Percentiles rank a stretch among this genome's conserved stretches.
phyloP scores from a whole-genome alignment of 2,113 vertebrate genomes.

The cattle (Bos taurus) region DNA sequence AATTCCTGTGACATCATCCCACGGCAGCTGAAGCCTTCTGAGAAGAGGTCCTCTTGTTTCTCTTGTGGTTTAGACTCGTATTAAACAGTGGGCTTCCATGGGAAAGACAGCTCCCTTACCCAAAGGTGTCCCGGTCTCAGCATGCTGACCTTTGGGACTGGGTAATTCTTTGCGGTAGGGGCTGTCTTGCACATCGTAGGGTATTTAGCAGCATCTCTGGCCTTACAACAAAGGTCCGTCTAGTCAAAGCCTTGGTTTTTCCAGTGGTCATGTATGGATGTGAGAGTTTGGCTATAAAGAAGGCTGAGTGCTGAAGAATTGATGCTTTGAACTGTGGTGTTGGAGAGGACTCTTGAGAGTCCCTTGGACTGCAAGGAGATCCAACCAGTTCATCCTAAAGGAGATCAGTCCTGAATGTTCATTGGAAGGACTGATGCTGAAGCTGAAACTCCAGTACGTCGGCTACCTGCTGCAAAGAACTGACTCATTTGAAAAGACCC shows the following conservation, averaged over 20 bases:
- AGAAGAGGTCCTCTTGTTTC: conserved; percentile 54
- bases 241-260: not conserved
- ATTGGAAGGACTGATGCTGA: not conserved
- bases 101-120: not conserved
- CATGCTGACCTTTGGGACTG: not conserved
- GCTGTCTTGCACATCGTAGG: not conserved
- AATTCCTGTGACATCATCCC: conserved; percentile 69
- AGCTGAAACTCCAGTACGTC: not conserved
- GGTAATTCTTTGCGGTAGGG: not conserved
- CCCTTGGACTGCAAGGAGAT: not conserved
- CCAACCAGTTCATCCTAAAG: not conserved
- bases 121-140: not conserved
- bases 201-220: not conserved
- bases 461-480: not conserved
- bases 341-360: not conserved
- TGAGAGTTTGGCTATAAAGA: not conserved
- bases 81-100: conserved; percentile 44
- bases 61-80: conserved; percentile 53
- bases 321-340: not conserved
- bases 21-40: conserved; percentile 52
- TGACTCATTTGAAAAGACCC: not conserved
- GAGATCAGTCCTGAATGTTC: not conserved
- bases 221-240: not conserved
- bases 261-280: not conserved
- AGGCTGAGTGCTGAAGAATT: not conserved